Evolutionary conservation across 1,140 invertebrate genomes (phyloP), one percentile per base, ranked within the genome.

Genomic region (Propsilocerus akamusi): DNA sequence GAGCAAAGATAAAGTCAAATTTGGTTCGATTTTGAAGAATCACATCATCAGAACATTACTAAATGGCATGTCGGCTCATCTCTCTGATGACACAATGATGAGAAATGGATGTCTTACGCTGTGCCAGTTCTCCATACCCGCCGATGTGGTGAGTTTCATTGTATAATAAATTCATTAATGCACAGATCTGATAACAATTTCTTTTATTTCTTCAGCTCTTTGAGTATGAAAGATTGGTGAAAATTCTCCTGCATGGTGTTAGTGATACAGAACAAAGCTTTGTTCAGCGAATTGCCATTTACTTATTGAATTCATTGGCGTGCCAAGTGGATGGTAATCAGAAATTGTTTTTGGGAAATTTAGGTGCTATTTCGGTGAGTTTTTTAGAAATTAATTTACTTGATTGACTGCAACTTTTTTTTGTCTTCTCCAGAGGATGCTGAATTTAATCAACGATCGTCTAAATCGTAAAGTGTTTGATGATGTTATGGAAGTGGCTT

Each of bases 401-500:
- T 7, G 32, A 14, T 14, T 37, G 1, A 37, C 4, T 7, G n/a
- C n/a, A 20, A 7, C 1, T 20, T 41, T 41, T 41, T 6, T 56
- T 61, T 53, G 59, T 60, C 49, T 52, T 53, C 68, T 75, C 12
- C 65, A 90, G 80, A 87, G 78, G 67, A 93, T 96, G 89, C 64
- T 94, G 30, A 72, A 75, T 51, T 68, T 95, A 49, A 91, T 95
- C 47, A 72, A 79, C 50, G 78, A 84, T 56, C 74, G 87, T 41
- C 68, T 93, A 26, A 71, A 76, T 11, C 70, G 76, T 32, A 69
- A 73, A 30, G 65, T 82, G 17, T 96, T 90, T 65, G 94, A 97
- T 65, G 92, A 97, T 66, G 86, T 97, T 1, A 76, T 98, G 67
- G 93, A 97, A 70, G 88, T 95, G 12, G 88, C 92, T 5, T 98